Evolutionary conservation across 64 coral and sea anemone genomes (phyloP).

Genomic region (Montipora sp.): DNA sequence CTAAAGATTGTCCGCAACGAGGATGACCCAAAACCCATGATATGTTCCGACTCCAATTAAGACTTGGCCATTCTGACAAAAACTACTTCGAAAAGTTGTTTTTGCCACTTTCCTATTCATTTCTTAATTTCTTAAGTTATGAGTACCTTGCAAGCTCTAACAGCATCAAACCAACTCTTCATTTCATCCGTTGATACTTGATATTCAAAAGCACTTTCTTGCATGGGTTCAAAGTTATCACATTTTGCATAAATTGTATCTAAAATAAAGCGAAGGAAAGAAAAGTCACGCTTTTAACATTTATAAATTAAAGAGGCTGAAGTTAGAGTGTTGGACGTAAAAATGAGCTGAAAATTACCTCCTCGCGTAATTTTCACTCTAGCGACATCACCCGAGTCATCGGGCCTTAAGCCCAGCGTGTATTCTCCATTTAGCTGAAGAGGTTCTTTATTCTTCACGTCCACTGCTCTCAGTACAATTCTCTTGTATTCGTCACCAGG

Average conservation of each 20-base stretch:
- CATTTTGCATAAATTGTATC: conserved; percentile 64
- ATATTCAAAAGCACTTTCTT: conserved; percentile 62
- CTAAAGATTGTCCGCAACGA: too few species aligned
- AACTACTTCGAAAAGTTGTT: too few species aligned
- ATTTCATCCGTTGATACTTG: conserved; percentile 46
- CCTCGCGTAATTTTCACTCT: conserved; percentile 72
- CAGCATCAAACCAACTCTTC: conserved; percentile 85
- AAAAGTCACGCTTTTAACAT: not conserved
- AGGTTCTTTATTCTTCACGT: conserved; percentile 67
- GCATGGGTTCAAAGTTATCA: conserved; percentile 63
- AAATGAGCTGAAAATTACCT: conserved; percentile 31
- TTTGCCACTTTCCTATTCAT: too few species aligned
- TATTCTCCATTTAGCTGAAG: conserved; percentile 73
- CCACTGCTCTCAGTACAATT: conserved; percentile 61
- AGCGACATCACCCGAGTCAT: conserved; percentile 75
- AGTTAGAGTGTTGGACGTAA: not conserved
- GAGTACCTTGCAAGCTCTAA: conserved; percentile 71
- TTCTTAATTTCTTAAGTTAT: too few species aligned
- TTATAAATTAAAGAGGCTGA: not conserved
- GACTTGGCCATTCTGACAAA: too few species aligned
- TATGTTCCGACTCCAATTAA: too few species aligned
- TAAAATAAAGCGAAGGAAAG: not conserved
- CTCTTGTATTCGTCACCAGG: conserved; percentile 84
- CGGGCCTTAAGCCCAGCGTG: conserved; percentile 76
- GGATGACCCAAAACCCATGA: too few species aligned